phyloP scores from a whole-genome alignment of 2,113 vertebrate genomes.

The Phasianus colchicus region DNA sequence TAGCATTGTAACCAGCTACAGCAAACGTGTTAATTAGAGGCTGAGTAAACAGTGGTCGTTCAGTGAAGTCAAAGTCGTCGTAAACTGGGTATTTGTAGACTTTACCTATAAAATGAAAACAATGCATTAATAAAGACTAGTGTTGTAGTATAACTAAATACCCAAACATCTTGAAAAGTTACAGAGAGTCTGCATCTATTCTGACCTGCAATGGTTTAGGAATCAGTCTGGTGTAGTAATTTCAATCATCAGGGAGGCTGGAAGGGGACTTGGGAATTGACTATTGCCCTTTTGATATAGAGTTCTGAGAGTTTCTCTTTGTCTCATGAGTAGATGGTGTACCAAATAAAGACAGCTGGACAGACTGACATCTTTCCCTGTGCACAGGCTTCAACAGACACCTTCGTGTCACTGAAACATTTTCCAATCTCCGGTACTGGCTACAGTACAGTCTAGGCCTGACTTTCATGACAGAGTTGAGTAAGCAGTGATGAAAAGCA shows the following conservation, averaged over 20 bases:
- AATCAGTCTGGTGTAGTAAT: accelerated
- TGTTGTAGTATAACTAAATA: background rate
- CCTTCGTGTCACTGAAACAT: background rate
- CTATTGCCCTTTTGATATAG: background rate
- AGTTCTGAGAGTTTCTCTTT: background rate
- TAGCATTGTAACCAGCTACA: conserved; percentile 92
- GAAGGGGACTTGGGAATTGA: background rate
- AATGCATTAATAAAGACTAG: background rate
- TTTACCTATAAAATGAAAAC: conserved; percentile 78
- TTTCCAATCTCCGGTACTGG: background rate
- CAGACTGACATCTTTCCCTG: background rate
- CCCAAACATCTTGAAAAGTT: background rate
- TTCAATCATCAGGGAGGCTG: background rate
- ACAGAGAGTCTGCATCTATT: background rate
- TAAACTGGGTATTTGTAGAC: conserved; percentile 91
- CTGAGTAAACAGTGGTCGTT: conserved; percentile 92
- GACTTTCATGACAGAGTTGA: background rate
- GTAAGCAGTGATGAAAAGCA: background rate
- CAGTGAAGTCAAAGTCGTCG: conserved; percentile 89
- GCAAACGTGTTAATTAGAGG: conserved; percentile 92
- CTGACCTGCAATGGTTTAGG: background rate
- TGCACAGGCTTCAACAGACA: background rate
- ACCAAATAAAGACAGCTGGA: background rate
- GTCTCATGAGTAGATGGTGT: background rate
- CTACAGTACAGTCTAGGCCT: background rate